Conservation (phyloP, 1,140 invertebrate species). For the Trichogramma pretiosum region DNA sequence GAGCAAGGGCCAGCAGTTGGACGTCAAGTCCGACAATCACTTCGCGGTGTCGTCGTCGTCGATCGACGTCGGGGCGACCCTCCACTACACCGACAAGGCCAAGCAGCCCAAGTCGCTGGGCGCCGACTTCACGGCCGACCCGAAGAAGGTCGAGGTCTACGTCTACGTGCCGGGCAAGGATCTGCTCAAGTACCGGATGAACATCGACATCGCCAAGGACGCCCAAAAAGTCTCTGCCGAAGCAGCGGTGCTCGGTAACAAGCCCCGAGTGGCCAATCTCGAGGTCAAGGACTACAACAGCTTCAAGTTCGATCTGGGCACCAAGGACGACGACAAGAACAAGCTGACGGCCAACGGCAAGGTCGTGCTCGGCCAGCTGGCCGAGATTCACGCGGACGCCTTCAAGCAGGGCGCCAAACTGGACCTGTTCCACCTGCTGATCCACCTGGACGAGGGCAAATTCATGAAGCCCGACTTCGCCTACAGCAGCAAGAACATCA, state of each 20-base stretch:
- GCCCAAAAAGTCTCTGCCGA: constrained; percentile 45
- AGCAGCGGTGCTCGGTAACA: constrained; percentile 43
- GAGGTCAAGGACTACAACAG: constrained; percentile 50
- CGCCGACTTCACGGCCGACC: constrained; percentile 37
- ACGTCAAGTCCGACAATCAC: constrained; percentile 36
- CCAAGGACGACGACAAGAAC: constrained; percentile 47
- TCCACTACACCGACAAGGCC: constrained; percentile 36
- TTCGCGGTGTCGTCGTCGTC: constrained; percentile 25
- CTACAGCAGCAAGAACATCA: constrained; percentile 55
- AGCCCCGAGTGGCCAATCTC: constrained; percentile 40
- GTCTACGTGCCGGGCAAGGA: constrained; percentile 47
- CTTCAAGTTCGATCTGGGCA: constrained; percentile 44
- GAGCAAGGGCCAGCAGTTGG: constrained; percentile 43
- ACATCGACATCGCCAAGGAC: constrained; percentile 41
- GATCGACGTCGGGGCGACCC: constrained; percentile 32
- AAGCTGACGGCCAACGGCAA: constrained; percentile 49
- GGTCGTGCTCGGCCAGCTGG: constrained; percentile 54
- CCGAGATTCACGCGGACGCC: constrained; percentile 52
- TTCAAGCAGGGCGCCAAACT: constrained; percentile 49
- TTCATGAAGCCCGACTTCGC: constrained; percentile 59
- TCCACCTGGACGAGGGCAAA: constrained; percentile 57
- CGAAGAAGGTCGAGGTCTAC: constrained; percentile 38
- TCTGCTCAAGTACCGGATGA: constrained; percentile 44
- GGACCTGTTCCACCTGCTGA: constrained; percentile 48
- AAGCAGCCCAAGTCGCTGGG: constrained; percentile 36